Conservation (phyloP, 2,113 vertebrate genomes). For the Zosterops borbonicus region DNA sequence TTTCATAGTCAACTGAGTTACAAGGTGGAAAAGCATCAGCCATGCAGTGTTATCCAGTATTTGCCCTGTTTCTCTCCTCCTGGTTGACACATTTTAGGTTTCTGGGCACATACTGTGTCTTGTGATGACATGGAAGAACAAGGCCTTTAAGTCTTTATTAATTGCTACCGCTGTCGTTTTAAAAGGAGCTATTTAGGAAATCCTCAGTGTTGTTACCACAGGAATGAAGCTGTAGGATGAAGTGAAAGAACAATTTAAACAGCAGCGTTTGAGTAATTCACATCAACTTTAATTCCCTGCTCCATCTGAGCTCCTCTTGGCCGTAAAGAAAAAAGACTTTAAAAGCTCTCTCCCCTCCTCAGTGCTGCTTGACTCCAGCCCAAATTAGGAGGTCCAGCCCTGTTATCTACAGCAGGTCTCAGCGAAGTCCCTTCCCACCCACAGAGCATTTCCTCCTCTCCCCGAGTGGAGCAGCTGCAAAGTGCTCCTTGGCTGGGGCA, state of each 20-base stretch:
- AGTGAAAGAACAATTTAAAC: background rate
- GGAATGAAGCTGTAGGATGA: conserved; percentile 35
- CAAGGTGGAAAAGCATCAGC: background rate
- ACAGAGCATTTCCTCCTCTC: background rate
- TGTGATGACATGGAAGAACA: background rate
- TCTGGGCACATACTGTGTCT: background rate
- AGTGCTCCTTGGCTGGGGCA: background rate
- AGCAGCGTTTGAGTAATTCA: background rate
- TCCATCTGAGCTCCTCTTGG: background rate
- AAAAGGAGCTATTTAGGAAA: conserved; percentile 28
- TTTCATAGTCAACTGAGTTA: background rate
- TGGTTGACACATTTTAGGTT: background rate
- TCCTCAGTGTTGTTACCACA: conserved; percentile 29
- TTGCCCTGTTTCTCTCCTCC: background rate
- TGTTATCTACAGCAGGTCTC: background rate
- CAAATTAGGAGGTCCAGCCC: background rate
- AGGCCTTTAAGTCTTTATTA: background rate
- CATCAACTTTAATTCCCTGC: background rate
- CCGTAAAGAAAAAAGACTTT: background rate
- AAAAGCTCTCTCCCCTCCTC: background rate
- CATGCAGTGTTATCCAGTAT: background rate
- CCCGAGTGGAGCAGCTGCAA: background rate
- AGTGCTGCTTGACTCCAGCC: background rate
- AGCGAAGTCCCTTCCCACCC: conserved; percentile 14
- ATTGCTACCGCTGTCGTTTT: background rate